Conservation (phyloP, 2,797 vertebrate species). For the Danio tinwini region DNA sequence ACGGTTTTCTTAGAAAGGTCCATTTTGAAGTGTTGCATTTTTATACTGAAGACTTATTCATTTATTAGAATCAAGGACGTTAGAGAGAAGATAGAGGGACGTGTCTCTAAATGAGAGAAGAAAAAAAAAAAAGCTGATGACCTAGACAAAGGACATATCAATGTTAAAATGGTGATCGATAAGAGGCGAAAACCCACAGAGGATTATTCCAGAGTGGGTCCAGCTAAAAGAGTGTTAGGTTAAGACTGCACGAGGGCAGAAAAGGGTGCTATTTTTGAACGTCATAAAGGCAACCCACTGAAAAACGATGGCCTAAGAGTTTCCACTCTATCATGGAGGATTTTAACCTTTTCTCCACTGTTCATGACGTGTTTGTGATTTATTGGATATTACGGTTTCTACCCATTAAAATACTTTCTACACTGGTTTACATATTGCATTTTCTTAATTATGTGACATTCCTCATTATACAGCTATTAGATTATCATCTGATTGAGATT, state of each 20-base stretch:
- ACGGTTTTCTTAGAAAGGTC: not conserved
- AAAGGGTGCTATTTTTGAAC: slow-evolving; percentile 1
- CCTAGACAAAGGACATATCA: not conserved
- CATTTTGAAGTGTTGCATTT: not conserved
- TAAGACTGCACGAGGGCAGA: not conserved
- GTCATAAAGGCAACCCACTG: not conserved
- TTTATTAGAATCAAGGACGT: slow-evolving; percentile 11
- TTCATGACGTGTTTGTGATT: too few relatives aligned
- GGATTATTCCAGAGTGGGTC: slow-evolving; percentile 26
- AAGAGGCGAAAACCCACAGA: slow-evolving; percentile 18
- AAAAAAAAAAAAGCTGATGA: not conserved
- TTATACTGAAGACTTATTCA: not conserved
- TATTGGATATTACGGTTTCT: too few relatives aligned
- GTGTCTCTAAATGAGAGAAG: not conserved
- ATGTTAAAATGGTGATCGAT: slow-evolving; percentile 40
- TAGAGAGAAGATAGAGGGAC: slow-evolving; percentile 11
- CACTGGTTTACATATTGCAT: too few relatives aligned
- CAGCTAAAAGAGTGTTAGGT: slow-evolving; percentile 23
- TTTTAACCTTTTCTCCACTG: not conserved
- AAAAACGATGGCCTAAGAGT: not conserved
- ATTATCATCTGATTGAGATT: too few relatives aligned
- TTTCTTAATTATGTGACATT: too few relatives aligned
- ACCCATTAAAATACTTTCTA: too few relatives aligned
- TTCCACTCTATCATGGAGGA: not conserved
- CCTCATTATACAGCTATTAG: too few relatives aligned